Base-by-base conservation (phyloP, 2,113 vertebrate genomes). In the Sander lucioperca region DNA sequence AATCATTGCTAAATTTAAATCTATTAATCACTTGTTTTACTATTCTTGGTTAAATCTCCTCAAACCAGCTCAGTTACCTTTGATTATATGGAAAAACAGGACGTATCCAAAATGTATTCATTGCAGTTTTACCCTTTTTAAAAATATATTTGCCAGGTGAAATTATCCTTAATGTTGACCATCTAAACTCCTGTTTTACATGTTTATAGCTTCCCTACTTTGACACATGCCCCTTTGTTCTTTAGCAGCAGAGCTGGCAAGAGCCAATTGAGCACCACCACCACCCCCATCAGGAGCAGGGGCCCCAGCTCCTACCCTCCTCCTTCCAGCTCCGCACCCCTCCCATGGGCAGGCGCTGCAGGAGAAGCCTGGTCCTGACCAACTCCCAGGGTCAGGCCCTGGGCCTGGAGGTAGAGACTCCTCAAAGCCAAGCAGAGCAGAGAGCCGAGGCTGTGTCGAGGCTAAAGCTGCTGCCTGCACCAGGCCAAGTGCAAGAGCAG, bases 321-420 rank as follows among this genome's bases (percentile, higher is more conserved):
- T 64, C 86, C 62, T 95, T 96, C 90, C 94, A 94, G 68, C 94
- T 96, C 19, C 57, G 88, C 59, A 94, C 92, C 10, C 95, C 95
- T 57, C 95, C 95, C 3, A 53, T 91, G 77, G 95, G 95, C 57
- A 87, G 83, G 51, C 91, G 87, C 54, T 79, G 80, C 88, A 89
- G 89, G 47, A 91, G 86, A 86, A 92, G 83, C 63, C 87, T 91
- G 56, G 72, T 89, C 45, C 77, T 88, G 69, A 85, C 85, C 62
- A 89, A 85, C 58, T 64, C 72, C 66, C 83, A 90, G 61, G 88
- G 86, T 2, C 77, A 70, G 2, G 10, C 87, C 33, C 45, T 74
- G 25, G 83, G 77, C 48, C 74, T 56, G 10, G 93, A 95, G 39
- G 66, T 74, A 64, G 90, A 85, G 19, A 62, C 19, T 5, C 69